These are phyloP conservation scores for Saimiri boliviensis DNA, from an alignment of 2,113 vertebrate species.

Conservation along the genomic window DNA sequence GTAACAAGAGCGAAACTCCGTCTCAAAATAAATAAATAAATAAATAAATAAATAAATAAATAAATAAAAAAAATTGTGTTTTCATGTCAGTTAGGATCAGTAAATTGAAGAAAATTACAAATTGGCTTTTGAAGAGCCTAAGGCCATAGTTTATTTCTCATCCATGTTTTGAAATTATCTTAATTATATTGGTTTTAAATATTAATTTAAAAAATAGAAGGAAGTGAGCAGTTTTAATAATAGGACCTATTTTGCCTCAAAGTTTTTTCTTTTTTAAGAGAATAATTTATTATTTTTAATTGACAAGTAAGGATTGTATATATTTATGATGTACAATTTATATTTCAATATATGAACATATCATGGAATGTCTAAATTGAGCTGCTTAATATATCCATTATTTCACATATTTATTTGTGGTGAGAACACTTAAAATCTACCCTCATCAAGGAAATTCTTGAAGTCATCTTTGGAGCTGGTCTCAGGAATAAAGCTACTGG, in stretches of 20 bases:
- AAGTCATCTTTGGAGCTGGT: neutral
- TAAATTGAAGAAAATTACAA: neutral
- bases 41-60: too few relatives aligned
- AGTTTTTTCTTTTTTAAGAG: neutral
- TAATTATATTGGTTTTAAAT: neutral
- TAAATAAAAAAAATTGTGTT: neutral
- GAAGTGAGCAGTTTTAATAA: neutral
- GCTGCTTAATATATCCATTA: neutral
- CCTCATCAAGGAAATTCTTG: neutral
- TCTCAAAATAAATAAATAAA: too few relatives aligned
- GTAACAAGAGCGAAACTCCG: too few relatives aligned
- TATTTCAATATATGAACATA: neutral
- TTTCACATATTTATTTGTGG: neutral
- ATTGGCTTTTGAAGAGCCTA: constrained; percentile 3
- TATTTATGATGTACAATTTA: neutral
- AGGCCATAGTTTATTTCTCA: constrained; percentile 7
- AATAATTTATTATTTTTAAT: neutral
- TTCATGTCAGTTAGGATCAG: neutral
- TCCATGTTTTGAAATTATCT: constrained; percentile 8
- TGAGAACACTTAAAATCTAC: neutral
- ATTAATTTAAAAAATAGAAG: constrained; percentile 19
- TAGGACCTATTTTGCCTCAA: neutral
- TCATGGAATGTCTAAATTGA: neutral
- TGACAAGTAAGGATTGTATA: neutral
- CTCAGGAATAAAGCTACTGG: neutral